These are phyloP conservation scores for Bruchidius siliquastri DNA, from an alignment of 2,888 invertebrate species.

Conservation along the genomic window DNA sequence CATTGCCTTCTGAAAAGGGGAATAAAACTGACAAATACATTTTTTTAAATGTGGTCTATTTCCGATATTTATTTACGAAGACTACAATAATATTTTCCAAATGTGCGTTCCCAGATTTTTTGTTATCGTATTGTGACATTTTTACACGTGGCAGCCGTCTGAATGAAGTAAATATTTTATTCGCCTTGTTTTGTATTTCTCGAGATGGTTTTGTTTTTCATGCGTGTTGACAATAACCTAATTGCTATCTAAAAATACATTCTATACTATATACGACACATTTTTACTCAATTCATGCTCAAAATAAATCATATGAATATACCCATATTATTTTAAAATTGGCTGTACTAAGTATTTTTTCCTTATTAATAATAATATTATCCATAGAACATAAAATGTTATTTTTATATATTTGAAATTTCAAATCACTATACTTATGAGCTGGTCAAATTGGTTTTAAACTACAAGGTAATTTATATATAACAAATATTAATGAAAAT, in stretches of 20 bases:
- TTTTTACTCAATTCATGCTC: background rate
- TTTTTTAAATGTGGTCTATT: background rate
- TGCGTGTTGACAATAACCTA: background rate
- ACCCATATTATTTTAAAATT: no score
- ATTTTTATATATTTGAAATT: no score
- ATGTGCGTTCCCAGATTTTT: background rate
- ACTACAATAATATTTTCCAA: background rate
- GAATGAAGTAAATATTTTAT: no score
- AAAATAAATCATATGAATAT: background rate
- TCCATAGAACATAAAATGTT: no score
- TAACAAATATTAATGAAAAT: no score
- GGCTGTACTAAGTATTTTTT: no score
- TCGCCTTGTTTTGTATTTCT: no score
- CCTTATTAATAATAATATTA: no score
- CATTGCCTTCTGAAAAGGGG: background rate
- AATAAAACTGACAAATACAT: background rate
- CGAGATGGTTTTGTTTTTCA: background rate
- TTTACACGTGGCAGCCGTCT: no score
- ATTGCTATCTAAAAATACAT: background rate
- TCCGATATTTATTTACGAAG: background rate
- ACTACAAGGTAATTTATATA: no score
- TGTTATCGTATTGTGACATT: background rate
- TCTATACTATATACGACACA: background rate
- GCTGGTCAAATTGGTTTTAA: no score
- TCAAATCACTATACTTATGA: no score